Base-by-base conservation (phyloP, 2,113 vertebrate species). In the Anhinga anhinga region DNA sequence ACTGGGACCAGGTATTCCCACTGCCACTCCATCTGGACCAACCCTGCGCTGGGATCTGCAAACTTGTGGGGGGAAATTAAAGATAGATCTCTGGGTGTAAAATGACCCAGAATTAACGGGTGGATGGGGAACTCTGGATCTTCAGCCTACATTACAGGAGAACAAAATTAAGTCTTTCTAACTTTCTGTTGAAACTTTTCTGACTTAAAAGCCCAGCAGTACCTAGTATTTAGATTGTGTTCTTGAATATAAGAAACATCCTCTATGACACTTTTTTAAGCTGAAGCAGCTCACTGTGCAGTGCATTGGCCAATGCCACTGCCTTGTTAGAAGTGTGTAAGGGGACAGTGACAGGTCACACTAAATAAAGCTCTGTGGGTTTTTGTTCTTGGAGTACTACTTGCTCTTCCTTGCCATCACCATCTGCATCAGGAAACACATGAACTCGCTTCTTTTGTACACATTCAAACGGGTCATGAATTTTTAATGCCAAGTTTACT, bases 401-500 rank as follows among this genome's bases (percentile, higher is more conserved):
- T 56, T 55, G 15, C 38, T 71, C 65, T 91, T 86, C 70, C 8
- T 70, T 70, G 89, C 56, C 88, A 49, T 79, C 82, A 67, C 45
- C 40, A 69, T 29, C 65, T 86, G 55, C 32, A 79, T 87, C 89
- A 82, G 78, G 47, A 96, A 93, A 80, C 76, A 67, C 70, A 69
- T 5, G 74, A 93, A 94, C 78, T 18, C 14, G 10, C 88, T 97
- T 90, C 82, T 97, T 95, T 94, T 94, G 42, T 88, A 82, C 90
- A 53, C 80, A 30, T 74, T 97, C 89, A 96, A 92, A 92, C 66
- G 18, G 11, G 69, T 74, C 67, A 90, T 85, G 86, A 86, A 86
- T 94, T 93, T 97, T 95, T 95, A 89, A 40, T 73, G 89, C 58
- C 80, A 73, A 87, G 78, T 97, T 96, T 96, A 81, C 92, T 91